Conservation (phyloP, 2,888 invertebrate species). For the Melipona bicolor region DNA sequence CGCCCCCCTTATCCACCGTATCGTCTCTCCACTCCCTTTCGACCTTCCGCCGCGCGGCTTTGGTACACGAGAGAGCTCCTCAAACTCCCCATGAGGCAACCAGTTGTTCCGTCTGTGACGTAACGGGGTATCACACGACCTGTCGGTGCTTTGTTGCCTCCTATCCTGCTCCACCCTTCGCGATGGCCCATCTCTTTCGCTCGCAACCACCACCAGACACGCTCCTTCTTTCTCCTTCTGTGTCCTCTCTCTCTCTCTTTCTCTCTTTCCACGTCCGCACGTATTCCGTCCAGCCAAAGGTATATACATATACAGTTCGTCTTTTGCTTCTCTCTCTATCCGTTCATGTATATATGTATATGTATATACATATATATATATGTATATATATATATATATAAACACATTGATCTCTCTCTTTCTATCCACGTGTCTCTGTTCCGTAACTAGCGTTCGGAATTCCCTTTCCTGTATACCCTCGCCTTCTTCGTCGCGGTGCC, state of each 20-base stretch:
- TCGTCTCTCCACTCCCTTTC: constrained; percentile 61
- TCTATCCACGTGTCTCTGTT: background rate
- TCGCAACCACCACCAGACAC: background rate
- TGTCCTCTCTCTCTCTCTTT: background rate
- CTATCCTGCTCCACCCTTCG: constrained; percentile 57
- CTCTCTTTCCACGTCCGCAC: background rate
- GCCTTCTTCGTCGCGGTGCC: constrained; percentile 11
- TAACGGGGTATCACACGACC: constrained; percentile 77
- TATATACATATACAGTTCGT: background rate
- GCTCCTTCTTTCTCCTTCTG: constrained; percentile 19
- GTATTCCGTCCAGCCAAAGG: background rate
- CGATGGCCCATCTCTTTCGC: background rate
- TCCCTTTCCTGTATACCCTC: constrained; percentile 36
- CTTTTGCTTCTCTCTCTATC: background rate
- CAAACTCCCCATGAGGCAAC: constrained; percentile 82
- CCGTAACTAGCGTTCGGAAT: constrained; percentile 41
- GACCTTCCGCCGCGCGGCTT: constrained; percentile 34
- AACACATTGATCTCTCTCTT: background rate
- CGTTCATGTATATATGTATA: background rate
- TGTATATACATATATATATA: background rate
- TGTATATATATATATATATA: background rate
- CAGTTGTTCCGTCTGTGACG: constrained; percentile 85
- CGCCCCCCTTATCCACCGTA: background rate
- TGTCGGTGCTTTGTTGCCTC: constrained; percentile 73
- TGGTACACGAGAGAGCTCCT: constrained; percentile 48